Evolutionary conservation across 2,888 invertebrate species (phyloP), one percentile per base, ranked within the genome.

Genomic region (Lepas anatifera): DNA sequence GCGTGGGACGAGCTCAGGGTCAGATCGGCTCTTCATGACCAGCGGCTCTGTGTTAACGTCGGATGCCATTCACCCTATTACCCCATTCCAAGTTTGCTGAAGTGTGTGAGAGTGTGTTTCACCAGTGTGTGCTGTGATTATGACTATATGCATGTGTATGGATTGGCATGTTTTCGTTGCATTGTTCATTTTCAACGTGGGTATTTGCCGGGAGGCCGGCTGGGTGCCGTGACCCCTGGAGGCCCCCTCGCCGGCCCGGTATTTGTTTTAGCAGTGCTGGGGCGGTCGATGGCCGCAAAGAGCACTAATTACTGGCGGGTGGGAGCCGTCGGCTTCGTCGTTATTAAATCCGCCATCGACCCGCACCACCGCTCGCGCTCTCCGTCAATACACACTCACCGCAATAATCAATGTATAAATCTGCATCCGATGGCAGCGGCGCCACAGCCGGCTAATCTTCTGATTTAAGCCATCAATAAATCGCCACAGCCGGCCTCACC

Each of bases 361-460:
- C 52, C 25, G 35, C 58, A 16, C 41, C 11, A 41, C 41, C 32
- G 18, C 58, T 58, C 58, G 32, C 29, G 29, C 10, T 18, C 58
- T n/a, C 58, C 16, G 58, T 35, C 58, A 35, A 58, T 58, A 35
- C 32, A 58, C 58, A 58, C 32, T n/a, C n/a, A 35, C 35, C 58
- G 35, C 58, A 58, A 58, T 58, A 58, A 58, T 58, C 58, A 58
- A 58, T 58, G 58, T 35, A 58, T 58, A 58, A 35, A 58, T 58
- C 35, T 58, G 58, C 58, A 58, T 58, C 22, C 58, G 58, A 58
- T 58, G 35, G 29, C 32, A 13, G 7, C 58, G 35, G 1, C n/a
- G n/a, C 22, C 22, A 35, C 35, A 22, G 58, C 22, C 35, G 32
- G 32, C 58, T 58, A 35, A 58, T 58, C 58, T 35, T 32, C 58